Evolutionary conservation across 2,888 invertebrate genomes (phyloP), one percentile per base, ranked within the genome.

Genomic region (Pegoplata infirma): DNA sequence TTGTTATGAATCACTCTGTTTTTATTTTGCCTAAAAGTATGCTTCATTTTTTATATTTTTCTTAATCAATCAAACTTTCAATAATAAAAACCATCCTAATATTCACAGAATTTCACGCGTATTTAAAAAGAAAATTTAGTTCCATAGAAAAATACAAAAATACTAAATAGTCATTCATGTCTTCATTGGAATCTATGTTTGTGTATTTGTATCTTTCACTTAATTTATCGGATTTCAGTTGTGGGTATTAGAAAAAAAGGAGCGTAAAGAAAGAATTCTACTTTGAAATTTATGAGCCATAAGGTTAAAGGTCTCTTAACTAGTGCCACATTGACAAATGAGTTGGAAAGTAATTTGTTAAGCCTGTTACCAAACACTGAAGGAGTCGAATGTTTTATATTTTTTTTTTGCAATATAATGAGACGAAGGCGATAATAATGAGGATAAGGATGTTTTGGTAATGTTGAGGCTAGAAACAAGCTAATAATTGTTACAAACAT

Each of bases 321-420:
- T 56, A 66, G 61, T 64, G 51, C 68, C 61, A 64, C 46, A 79
- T 75, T 79, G 79, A 77, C 76, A 81, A 80, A 81, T 82, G 81
- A 78, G 72, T 46, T 80, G 82, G 81, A 81, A 82, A 75, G 74
- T 72, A 80, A 82, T 80, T 80, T 76, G 80, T 76, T 76, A 72
- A 72, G 78, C 76, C 73, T 76, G 67, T 78, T 81, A 75, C 40
- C 51, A 19, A n/a, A n/a, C n/a, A n/a, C n/a, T n/a, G n/a, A n/a
- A n/a, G n/a, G n/a, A n/a, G n/a, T n/a, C n/a, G 68, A 63, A 56
- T 64, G 63, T 47, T 23, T 53, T 44, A 28, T n/a, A n/a, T n/a
- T n/a, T n/a, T n/a, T n/a, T n/a, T n/a, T n/a, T n/a, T n/a, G 12
- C 17, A 47, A 32, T 25, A 25, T 64, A 66, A 64, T 40, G 25